Conservation (phyloP, 2,797 vertebrate species). For the Cacajao melanocephalus region DNA sequence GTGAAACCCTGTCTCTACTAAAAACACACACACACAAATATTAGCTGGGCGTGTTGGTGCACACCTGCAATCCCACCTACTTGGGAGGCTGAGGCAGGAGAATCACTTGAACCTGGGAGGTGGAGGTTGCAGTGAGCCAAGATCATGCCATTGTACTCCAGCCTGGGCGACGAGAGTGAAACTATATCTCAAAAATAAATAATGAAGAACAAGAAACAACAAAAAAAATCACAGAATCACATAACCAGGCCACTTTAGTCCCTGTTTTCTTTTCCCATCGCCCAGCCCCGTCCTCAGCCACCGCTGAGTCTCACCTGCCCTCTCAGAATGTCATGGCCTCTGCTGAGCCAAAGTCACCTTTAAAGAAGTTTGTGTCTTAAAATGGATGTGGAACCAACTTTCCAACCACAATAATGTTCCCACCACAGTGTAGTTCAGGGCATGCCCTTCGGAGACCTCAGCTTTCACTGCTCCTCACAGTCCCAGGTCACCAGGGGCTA, state of each 20-base stretch:
- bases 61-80: neutral
- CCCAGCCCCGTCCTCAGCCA: neutral
- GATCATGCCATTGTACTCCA: neutral
- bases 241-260: fast-evolving
- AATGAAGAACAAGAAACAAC: neutral
- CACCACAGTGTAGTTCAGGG: neutral
- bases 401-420: fast-evolving
- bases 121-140: neutral
- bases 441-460: neutral
- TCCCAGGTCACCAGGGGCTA: fast-evolving
- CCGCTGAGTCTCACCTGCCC: no score
- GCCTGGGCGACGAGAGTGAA: fast-evolving
- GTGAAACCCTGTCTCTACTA: neutral
- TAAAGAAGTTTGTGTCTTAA: neutral
- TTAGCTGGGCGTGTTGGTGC: fast-evolving
- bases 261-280: no score
- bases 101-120: neutral
- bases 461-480: fast-evolving
- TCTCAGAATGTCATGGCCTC: neutral
- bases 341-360: neutral
- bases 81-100: neutral
- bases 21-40: neutral
- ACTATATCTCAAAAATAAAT: neutral
- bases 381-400: neutral
- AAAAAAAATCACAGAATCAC: neutral